These are phyloP conservation scores for Malacoraja senta DNA, from an alignment of 2,797 vertebrate species.

Conservation along the genomic window DNA sequence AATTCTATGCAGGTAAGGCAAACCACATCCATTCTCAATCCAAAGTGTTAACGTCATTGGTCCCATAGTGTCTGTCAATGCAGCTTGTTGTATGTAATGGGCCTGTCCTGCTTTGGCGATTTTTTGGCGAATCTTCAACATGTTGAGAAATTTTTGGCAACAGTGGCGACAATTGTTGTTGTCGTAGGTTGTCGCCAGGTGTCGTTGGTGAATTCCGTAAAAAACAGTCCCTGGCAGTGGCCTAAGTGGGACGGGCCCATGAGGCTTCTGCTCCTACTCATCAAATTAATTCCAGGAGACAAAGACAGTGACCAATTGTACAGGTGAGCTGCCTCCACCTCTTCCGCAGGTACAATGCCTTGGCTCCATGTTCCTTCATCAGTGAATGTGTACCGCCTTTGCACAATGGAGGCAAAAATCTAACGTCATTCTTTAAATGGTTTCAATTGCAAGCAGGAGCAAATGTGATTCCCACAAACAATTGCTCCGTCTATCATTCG, in stretches of 20 bases:
- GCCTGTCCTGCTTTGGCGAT: too few relatives aligned
- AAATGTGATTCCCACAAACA: neutral
- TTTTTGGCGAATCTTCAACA: too few relatives aligned
- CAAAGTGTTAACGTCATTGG: neutral
- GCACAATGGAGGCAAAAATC: neutral
- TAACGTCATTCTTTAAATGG: neutral
- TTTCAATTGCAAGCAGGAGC: too few relatives aligned
- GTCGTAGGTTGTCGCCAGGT: too few relatives aligned
- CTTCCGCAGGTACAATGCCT: neutral
- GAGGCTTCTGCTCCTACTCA: neutral
- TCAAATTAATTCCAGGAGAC: neutral
- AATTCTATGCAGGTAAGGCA: conserved; percentile 93
- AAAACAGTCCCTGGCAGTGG: too few relatives aligned
- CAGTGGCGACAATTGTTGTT: too few relatives aligned
- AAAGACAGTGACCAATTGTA: neutral
- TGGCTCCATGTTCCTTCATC: too few relatives aligned
- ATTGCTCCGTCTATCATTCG: neutral
- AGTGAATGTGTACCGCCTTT: neutral
- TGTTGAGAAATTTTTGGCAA: too few relatives aligned
- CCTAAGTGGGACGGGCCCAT: too few relatives aligned
- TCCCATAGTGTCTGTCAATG: neutral
- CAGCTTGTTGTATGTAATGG: neutral
- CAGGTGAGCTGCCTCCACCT: neutral
- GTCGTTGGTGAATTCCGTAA: too few relatives aligned
- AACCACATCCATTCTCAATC: neutral